Evolutionary conservation across 2,113 vertebrate species (phyloP).

Genomic region (Polypterus senegalus): DNA sequence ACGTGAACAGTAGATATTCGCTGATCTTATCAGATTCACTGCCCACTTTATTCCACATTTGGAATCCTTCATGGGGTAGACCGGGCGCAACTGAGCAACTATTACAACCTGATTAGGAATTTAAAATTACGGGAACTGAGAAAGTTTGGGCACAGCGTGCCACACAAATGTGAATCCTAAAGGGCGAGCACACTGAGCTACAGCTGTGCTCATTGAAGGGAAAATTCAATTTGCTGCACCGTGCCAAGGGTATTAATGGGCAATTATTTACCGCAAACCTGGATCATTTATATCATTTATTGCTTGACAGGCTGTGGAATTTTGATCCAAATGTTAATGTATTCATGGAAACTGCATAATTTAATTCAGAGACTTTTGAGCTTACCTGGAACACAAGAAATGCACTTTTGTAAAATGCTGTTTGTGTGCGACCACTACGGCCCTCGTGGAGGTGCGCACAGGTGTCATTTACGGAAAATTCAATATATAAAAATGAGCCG

Average conservation of each 20-base stretch:
- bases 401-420: conserved; percentile 38
- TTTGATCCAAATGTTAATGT: conserved; percentile 81
- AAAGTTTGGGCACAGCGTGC: no score
- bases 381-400: conserved; percentile 43
- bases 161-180: neutral
- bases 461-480: no score
- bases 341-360: conserved; percentile 66
- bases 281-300: conserved; percentile 72
- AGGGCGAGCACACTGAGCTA: conserved; percentile 28
- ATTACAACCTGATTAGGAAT: no score
- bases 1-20: no score
- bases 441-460: no score
- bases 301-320: conserved; percentile 66
- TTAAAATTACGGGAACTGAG: no score
- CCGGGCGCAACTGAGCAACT: no score
- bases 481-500: no score
- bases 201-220: conserved; percentile 62
- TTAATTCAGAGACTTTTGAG: conserved; percentile 45
- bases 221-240: conserved; percentile 71
- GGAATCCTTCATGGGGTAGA: no score
- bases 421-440: neutral
- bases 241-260: conserved; percentile 68
- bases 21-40: no score
- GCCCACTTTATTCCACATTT: no score
- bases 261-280: conserved; percentile 82